Base-by-base conservation (phyloP, 2,888 invertebrate species). In the Merodon equestris region DNA sequence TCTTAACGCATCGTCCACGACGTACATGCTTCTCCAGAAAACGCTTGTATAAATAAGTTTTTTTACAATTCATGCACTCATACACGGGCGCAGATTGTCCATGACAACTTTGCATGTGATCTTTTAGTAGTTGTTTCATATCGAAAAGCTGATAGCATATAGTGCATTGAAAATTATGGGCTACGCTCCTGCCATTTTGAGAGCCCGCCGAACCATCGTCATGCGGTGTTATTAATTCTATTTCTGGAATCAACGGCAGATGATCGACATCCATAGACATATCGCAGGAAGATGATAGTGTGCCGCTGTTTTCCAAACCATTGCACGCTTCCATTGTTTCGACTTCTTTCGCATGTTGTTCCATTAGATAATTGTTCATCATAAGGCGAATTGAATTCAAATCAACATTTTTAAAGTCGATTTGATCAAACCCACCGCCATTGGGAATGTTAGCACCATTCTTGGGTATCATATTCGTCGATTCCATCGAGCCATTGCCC, bases 11-110 rank as follows among this genome's bases (percentile, higher is more conserved):
- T 12, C 88, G 85, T 14, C 88, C 88, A 17, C 87, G 86, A 0
- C 89, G 86, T n/a, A 88, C 83, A 77, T 88, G 88, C 73, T 88
- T 88, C 77, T 88, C 89, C 3, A 88, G 84, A 77, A 88, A 88
- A 9, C 89, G 85, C 82, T 88, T 88, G 63, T 88, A 88, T 75
- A 87, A 87, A 68, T 88, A 88, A n/a, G 86, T 86, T 71, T 88
- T 88, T 67, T 87, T 87, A 75, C 88, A 88, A 56, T 87, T 88
- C 83, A 86, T 84, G 74, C 88, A 88, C 82, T 88, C 88, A 70
- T 87, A 88, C 17, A 87, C 88, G 1, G 88, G 87, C 0, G 85
- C 87, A 5, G 87, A 84, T 9, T 87, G 86, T 0, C 88, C 88
- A 61, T 88, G 89, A 4, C 86, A 86, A 67, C 84, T 86, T 81